Percentiles rank a stretch among this genome's conserved stretches.
These are phyloP conservation scores for Agrilus planipennis DNA, from an alignment of 1,140 invertebrate species.

Conservation along the genomic window DNA sequence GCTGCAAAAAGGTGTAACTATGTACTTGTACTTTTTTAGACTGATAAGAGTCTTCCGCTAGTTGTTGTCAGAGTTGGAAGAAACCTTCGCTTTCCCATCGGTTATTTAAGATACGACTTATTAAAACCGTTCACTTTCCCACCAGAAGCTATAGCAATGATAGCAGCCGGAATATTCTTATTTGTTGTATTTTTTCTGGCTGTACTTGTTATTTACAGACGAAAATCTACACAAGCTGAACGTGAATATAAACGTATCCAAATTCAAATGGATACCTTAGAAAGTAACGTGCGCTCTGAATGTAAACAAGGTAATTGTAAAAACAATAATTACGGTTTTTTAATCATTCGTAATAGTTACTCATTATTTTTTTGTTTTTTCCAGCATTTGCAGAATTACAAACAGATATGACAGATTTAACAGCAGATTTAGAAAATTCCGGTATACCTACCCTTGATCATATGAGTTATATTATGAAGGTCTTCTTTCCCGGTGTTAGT, in stretches of 20 bases:
- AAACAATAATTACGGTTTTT: constrained; percentile 6
- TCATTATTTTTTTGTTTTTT: constrained; percentile 17
- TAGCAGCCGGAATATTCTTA: constrained; percentile 69
- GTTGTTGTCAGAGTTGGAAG: constrained; percentile 84
- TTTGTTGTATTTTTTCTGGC: constrained; percentile 76
- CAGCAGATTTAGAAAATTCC: constrained; percentile 87
- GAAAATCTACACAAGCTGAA: constrained; percentile 90
- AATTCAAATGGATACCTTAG: constrained; percentile 98
- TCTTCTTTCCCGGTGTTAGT: constrained; percentile 90
- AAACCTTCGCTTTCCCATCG: constrained; percentile 76
- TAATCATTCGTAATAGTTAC: background rate
- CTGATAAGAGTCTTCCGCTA: constrained; percentile 62
- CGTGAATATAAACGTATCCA: constrained; percentile 95
- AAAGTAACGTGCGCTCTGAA: constrained; percentile 94
- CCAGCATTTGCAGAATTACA: constrained; percentile 95
- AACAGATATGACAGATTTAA: constrained; percentile 97
- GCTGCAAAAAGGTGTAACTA: no score
- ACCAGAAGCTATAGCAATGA: constrained; percentile 74
- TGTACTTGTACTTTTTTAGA: constrained; percentile 28
- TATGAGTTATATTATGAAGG: constrained; percentile 95
- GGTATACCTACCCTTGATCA: constrained; percentile 94
- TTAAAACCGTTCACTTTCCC: constrained; percentile 73
- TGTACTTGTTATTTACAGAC: constrained; percentile 75
- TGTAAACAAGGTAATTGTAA: constrained; percentile 72
- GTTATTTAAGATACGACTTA: constrained; percentile 80